Evolutionary conservation across 2,888 invertebrate species (phyloP).

Genomic region (Eurois occulta): DNA sequence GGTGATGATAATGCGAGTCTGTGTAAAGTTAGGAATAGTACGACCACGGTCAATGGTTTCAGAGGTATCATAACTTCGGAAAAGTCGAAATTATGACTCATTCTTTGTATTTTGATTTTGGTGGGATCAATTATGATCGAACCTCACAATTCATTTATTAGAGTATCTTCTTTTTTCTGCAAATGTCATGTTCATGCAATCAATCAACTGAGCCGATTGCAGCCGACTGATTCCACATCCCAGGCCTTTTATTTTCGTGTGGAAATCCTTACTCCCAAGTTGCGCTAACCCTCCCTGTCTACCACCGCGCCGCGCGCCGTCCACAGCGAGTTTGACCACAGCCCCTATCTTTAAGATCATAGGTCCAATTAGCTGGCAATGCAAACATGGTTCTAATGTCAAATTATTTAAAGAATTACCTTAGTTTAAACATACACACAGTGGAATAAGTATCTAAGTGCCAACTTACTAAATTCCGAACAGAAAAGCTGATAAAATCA

Average conservation of each 20-base stretch:
- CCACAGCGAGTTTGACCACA: too few relatives aligned
- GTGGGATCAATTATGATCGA: not conserved
- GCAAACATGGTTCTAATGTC: not conserved
- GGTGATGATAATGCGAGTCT: not conserved
- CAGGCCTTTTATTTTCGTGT: too few relatives aligned
- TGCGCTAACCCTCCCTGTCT: not conserved
- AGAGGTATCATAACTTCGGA: too few relatives aligned
- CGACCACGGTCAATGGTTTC: not conserved
- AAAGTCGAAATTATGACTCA: not conserved
- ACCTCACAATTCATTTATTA: not conserved
- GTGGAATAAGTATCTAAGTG: not conserved
- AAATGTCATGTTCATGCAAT: not conserved
- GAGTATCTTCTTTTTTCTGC: not conserved
- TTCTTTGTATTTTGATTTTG: not conserved
- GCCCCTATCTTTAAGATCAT: too few relatives aligned
- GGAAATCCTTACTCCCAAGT: too few relatives aligned
- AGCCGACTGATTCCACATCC: not conserved
- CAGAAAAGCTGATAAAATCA: constrained; percentile 7
- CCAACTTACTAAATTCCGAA: constrained; percentile 10
- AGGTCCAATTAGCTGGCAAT: not conserved
- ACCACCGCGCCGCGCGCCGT: too few relatives aligned
- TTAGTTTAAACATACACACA: too few relatives aligned
- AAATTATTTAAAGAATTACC: too few relatives aligned
- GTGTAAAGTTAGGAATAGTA: too few relatives aligned
- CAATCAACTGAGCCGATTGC: not conserved